These are phyloP conservation scores for Pterocles gutturalis DNA, from an alignment of 2,113 vertebrate species.

Conservation along the genomic window DNA sequence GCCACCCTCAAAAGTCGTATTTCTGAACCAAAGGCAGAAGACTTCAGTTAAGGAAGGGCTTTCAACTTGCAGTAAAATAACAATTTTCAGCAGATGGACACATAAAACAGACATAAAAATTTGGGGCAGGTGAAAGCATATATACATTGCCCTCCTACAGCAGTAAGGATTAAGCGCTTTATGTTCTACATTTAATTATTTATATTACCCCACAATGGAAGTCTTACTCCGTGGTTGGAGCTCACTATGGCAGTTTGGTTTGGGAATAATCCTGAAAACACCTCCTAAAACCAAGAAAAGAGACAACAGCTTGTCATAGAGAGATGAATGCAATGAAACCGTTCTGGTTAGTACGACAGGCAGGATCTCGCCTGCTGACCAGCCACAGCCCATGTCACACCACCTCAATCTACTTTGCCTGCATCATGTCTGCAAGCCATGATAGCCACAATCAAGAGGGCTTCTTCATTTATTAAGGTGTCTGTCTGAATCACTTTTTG, in stretches of 20 bases:
- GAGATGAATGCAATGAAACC: rapidly evolving
- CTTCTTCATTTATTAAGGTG: neutral
- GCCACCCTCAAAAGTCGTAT: neutral
- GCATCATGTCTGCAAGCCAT: rapidly evolving
- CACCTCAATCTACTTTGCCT: rapidly evolving
- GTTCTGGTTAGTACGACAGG: rapidly evolving
- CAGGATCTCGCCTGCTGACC: neutral
- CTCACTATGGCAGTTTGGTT: neutral
- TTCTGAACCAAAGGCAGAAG: neutral
- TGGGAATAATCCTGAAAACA: neutral
- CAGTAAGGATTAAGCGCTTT: neutral
- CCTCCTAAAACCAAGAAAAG: neutral
- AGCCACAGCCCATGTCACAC: rapidly evolving
- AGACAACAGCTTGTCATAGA: neutral
- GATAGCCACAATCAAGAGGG: rapidly evolving
- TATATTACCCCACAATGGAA: neutral
- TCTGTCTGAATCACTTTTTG: neutral
- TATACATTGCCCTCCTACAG: neutral
- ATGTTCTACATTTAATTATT: neutral
- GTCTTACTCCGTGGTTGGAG: neutral
- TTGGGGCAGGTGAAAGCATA: neutral
- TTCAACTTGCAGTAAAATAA: too few species aligned
- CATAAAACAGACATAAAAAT: rapidly evolving
- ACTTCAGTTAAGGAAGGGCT: neutral
- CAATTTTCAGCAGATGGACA: neutral